Evolutionary conservation across 2,113 vertebrate genomes (phyloP), one percentile per base, ranked within the genome.

Genomic region (Thinocorus orbignyianus): DNA sequence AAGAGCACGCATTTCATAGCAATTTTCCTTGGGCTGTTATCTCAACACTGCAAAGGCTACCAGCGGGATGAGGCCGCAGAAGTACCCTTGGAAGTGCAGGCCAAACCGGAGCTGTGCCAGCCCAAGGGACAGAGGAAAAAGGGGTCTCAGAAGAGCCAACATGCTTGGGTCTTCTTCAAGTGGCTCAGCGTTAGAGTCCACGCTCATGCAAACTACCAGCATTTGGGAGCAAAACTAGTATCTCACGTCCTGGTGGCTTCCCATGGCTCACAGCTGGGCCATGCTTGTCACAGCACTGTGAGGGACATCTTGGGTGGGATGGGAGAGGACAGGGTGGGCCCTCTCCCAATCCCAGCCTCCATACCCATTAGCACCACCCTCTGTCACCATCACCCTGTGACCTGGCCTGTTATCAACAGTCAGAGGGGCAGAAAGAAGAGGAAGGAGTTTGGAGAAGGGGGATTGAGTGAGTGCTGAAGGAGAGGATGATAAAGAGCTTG

Each of bases 141-240:
- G 16, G 57, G 84, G 30, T 69, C 69, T 66, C 9, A 0, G 58
- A 20, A 14, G 23, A 81, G n/a, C 48, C 84, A 7, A 5, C 2
- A 1, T 0, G 28, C 17, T 1, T 1, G 17, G 25, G 39, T 28
- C 39, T 23, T 11, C 79, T 17, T 19, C 41, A 11, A 42, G 1
- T 1, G 2, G 42, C 65, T 58, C 61, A 3, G 30, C 2, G 0
- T 18, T 73, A n/a, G 28, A 33, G 19, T 9, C 58, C 22, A 4
- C 2, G 2, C 31, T 44, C 35, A 0, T 6, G n/a, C 48, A 31
- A 19, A 12, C 7, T 41, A 1, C 20, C 1, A 3, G 24, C 24
- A 3, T 10, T 62, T 42, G 2, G 46, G 62, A 30, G 76, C 9
- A 11, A 11, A 25, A n/a, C 9, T 1, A 8, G 60, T 0, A 18